A percentile compares a stretch with the other conserved stretches of the same genome.
phyloP scores from a whole-genome alignment of 2,888 invertebrate species.

The Melieria picta region DNA sequence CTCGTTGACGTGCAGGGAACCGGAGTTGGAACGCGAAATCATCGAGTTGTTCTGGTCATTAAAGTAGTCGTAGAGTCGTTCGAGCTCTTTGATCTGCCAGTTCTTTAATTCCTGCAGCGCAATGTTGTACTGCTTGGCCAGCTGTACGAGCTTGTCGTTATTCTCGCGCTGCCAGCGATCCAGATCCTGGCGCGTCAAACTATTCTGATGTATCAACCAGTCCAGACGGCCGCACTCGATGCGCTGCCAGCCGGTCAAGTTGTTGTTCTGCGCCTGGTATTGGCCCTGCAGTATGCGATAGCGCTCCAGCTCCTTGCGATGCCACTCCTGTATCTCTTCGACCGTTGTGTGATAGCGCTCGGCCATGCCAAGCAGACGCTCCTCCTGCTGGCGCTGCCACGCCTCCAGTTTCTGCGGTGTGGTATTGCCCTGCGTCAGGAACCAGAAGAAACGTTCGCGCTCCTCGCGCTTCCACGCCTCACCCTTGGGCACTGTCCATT shows the following conservation, averaged over 20 bases:
- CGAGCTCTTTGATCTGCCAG: constrained; percentile 60
- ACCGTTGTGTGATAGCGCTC: constrained; percentile 54
- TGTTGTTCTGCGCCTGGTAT: constrained; percentile 52
- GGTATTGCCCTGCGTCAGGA: constrained; percentile 48
- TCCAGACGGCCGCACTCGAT: constrained; percentile 59
- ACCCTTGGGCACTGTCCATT: constrained; percentile 51
- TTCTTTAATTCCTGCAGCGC: constrained; percentile 54
- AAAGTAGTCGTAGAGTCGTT: constrained; percentile 55
- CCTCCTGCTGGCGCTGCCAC: constrained; percentile 62
- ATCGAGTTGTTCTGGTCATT: constrained; percentile 57
- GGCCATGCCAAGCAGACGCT: constrained; percentile 56
- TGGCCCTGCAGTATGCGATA: constrained; percentile 54
- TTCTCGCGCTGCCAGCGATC: constrained; percentile 61
- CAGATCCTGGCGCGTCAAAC: constrained; percentile 56
- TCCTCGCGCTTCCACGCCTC: constrained; percentile 63
- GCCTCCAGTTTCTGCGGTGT: constrained; percentile 53
- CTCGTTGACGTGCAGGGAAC: constrained; percentile 48
- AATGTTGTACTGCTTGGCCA: constrained; percentile 54
- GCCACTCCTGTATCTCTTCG: constrained; percentile 58
- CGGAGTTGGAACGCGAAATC: constrained; percentile 44
- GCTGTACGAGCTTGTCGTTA: constrained; percentile 47
- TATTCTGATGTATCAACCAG: constrained; percentile 63
- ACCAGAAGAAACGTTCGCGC: constrained; percentile 62
- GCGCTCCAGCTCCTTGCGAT: constrained; percentile 57
- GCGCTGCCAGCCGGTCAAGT: constrained; percentile 55